Evolutionary conservation across 2,797 vertebrate genomes (phyloP).

Genomic region (Spinibarbus caldwelli): DNA sequence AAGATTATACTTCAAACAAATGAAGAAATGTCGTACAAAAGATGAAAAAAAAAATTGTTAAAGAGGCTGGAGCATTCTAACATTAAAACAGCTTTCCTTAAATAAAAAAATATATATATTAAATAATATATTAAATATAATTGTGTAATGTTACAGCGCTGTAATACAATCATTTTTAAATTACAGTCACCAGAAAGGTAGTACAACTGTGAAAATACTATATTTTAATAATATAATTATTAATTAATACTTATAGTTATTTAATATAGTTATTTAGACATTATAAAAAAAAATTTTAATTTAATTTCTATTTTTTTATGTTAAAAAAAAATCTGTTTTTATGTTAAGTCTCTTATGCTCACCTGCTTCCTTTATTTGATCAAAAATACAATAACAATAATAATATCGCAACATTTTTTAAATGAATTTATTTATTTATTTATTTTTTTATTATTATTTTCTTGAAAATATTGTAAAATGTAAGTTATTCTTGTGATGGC

Average conservation of each 20-base stretch:
- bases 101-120: neutral
- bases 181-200: neutral
- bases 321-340: no score
- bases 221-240: neutral
- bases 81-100: neutral
- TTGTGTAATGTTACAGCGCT: neutral
- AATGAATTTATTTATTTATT: no score
- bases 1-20: neutral
- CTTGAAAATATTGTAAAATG: neutral
- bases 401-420: neutral
- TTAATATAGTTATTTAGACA: neutral
- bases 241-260: neutral
- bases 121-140: neutral
- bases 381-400: neutral
- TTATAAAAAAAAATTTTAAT: neutral
- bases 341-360: neutral
- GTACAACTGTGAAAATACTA: neutral
- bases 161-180: neutral
- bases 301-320: neutral
- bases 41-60: neutral
- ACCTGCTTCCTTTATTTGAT: neutral
- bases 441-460: no score
- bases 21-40: neutral
- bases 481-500: neutral
- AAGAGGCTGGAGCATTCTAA: neutral